These are phyloP conservation scores for Taenioides sp. DNA, from an alignment of 2,797 vertebrate genomes.

Conservation along the genomic window DNA sequence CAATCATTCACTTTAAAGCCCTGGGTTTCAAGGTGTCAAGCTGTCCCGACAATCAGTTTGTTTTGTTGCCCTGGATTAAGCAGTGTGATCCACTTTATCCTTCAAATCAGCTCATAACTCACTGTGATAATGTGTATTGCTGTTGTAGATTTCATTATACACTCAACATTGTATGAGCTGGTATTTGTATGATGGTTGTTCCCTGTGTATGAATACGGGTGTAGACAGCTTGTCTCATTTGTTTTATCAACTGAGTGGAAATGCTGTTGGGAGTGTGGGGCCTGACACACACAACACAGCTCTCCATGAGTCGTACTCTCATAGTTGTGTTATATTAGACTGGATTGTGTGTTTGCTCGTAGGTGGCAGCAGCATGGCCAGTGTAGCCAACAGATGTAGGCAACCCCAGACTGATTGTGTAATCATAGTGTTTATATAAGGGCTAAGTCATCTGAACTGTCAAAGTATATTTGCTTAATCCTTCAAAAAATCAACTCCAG, in stretches of 20 bases:
- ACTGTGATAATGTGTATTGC: constrained; percentile 35
- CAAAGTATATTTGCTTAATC: constrained; percentile 59
- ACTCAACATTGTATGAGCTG: background rate
- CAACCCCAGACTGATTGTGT: constrained; percentile 66
- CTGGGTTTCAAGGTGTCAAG: constrained; percentile 18
- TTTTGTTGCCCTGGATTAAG: constrained; percentile 59
- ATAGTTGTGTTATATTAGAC: constrained; percentile 29
- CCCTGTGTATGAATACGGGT: constrained; percentile 2
- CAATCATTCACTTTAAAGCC: constrained; percentile 17
- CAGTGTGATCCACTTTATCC: constrained; percentile 64
- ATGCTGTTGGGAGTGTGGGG: constrained; percentile 43
- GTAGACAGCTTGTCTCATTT: constrained; percentile 53
- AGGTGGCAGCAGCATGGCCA: constrained; percentile 53
- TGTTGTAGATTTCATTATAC: constrained; percentile 11
- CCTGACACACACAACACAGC: constrained; percentile 35
- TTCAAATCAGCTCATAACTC: constrained; percentile 55
- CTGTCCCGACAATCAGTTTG: constrained; percentile 37
- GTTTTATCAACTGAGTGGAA: constrained; percentile 24
- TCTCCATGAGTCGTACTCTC: constrained; percentile 23
- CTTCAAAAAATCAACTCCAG: constrained; percentile 20
- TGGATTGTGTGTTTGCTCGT: constrained; percentile 22
- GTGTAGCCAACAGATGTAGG: constrained; percentile 63
- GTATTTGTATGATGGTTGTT: background rate
- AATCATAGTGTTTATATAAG: constrained; percentile 69
- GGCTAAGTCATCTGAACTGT: constrained; percentile 55